phyloP scores from a whole-genome alignment of 2,888 invertebrate genomes.

The Dichetophora obliterata region DNA sequence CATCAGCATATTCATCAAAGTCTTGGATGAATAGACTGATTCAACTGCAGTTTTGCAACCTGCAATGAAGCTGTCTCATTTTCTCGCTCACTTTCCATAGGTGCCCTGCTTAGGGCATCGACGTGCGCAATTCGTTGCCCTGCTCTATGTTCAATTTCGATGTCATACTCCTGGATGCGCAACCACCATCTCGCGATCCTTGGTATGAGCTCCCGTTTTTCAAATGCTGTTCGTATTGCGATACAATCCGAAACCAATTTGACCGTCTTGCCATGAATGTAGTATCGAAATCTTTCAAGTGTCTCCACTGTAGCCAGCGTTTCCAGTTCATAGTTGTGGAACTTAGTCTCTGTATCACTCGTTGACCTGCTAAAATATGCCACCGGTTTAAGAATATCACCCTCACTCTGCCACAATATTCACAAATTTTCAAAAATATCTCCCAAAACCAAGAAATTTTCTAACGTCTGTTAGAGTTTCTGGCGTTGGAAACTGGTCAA shows the following conservation, averaged over 20 bases:
- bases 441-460: conserved; percentile 16
- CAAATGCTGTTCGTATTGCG: conserved; percentile 34
- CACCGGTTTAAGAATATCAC: neutral
- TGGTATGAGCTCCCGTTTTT: conserved; percentile 37
- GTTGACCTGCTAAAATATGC: conserved; percentile 38
- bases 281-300: conserved; percentile 42
- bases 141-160: conserved; percentile 39
- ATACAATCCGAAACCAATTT: conserved; percentile 38
- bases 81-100: neutral
- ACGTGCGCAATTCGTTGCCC: conserved; percentile 45
- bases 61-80: conserved; percentile 25
- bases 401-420: neutral
- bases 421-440: conserved; percentile 18
- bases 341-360: conserved; percentile 44
- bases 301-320: conserved; percentile 47
- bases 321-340: conserved; percentile 61
- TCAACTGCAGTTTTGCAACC: conserved; percentile 19
- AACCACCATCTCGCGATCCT: conserved; percentile 44
- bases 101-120: conserved; percentile 29
- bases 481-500: conserved; percentile 28
- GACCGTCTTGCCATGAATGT: conserved; percentile 45
- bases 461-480: conserved; percentile 13
- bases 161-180: conserved; percentile 47
- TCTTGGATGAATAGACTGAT: neutral
- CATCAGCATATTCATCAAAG: conserved; percentile 29